Conservation (phyloP, 2,888 invertebrate genomes). For the Campoplex nolae region DNA sequence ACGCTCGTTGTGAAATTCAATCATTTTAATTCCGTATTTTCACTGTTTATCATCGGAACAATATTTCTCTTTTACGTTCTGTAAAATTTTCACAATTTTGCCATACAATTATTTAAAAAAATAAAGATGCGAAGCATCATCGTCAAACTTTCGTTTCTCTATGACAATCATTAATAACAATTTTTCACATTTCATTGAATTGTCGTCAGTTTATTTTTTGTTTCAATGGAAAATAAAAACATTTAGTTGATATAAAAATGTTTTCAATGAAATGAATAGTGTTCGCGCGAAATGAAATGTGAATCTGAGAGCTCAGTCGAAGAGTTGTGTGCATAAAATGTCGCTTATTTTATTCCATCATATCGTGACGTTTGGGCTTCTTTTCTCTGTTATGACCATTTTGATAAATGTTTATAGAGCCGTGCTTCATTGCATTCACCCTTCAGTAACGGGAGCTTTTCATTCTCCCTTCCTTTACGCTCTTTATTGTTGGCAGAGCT, state of each 20-base stretch:
- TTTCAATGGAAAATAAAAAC: background rate
- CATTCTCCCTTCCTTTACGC: background rate
- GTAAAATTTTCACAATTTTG: too few relatives aligned
- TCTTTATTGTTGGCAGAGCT: constrained; percentile 17
- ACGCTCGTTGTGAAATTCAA: background rate
- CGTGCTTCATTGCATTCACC: background rate
- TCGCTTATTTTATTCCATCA: background rate
- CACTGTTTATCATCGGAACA: too few relatives aligned
- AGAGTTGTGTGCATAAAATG: background rate
- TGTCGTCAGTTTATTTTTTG: background rate
- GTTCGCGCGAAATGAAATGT: background rate
- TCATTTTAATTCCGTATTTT: too few relatives aligned
- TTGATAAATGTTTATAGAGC: constrained; percentile 25
- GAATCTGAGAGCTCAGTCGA: background rate
- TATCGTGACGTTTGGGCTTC: background rate
- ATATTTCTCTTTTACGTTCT: too few relatives aligned
- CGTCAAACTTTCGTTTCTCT: too few relatives aligned
- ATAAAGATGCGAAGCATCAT: too few relatives aligned
- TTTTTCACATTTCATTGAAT: too few relatives aligned
- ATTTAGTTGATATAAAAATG: background rate
- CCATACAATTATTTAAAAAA: too few relatives aligned
- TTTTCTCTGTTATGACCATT: constrained; percentile 9
- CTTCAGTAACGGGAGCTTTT: background rate
- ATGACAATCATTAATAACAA: too few relatives aligned
- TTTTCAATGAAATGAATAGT: background rate